phyloP scores from a whole-genome alignment of 2,113 vertebrate genomes.

The Thomomys bottae region DNA sequence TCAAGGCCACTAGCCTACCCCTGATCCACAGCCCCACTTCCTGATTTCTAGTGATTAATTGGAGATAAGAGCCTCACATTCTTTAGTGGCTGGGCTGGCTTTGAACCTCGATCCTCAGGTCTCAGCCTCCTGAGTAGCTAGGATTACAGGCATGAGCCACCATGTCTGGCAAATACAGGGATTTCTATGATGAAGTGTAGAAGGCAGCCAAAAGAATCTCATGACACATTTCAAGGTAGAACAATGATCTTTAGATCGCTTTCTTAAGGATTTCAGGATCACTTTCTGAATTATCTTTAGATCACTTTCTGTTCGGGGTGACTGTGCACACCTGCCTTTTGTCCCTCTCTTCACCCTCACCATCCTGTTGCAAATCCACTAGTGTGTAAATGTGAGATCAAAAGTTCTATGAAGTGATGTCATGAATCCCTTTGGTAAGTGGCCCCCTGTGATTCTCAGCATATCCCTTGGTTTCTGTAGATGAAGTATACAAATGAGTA shows the following conservation, averaged over 20 bases:
- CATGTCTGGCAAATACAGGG: too few relatives aligned
- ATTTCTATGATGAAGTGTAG: not conserved
- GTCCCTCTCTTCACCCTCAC: not conserved
- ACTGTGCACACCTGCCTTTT: not conserved
- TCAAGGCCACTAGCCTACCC: too few relatives aligned
- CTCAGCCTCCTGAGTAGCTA: too few relatives aligned
- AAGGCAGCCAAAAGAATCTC: not conserved
- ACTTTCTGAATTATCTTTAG: not conserved
- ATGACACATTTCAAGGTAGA: not conserved
- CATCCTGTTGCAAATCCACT: not conserved
- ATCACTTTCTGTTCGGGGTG: not conserved
- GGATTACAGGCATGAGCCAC: too few relatives aligned
- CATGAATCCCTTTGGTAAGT: not conserved
- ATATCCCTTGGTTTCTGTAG: slow-evolving; percentile 9
- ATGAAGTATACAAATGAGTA: slow-evolving; percentile 16
- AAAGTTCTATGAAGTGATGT: slow-evolving; percentile 17
- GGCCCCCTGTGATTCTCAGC: not conserved
- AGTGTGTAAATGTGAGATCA: not conserved
- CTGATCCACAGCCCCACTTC: too few relatives aligned
- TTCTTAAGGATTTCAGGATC: too few relatives aligned
- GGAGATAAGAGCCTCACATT: too few relatives aligned
- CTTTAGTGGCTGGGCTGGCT: too few relatives aligned
- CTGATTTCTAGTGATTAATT: too few relatives aligned
- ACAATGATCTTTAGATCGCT: not conserved
- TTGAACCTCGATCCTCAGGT: too few relatives aligned